Base-by-base conservation (phyloP, 1,140 invertebrate genomes). In the Drosophila ananassae region DNA sequence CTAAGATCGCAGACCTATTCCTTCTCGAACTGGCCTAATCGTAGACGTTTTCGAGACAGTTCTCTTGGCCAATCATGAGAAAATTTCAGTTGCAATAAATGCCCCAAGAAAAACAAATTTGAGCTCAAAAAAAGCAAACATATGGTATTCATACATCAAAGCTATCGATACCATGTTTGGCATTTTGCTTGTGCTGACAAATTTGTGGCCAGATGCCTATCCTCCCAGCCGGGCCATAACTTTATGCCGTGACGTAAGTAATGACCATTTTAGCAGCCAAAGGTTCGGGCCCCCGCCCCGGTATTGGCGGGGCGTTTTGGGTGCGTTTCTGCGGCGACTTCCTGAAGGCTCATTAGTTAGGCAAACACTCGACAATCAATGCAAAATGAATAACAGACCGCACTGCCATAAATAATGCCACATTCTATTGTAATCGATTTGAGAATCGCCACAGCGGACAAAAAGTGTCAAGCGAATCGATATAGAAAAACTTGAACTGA, bases 391-490 rank as follows among this genome's bases (percentile, higher is more conserved):
- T 32, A 53, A 61, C 21, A 60, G 39, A 72, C 51, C 21, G 39
- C 4, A 37, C 3, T n/a, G 34, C 53, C 48, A 73, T 74, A 75
- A 75, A 75, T 74, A 75, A 66, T 56, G 48, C 4, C 47, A 28
- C 72, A 74, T 74, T 74, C 72, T 74, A 53, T 74, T 75, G 73
- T 67, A 75, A 75, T 75, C 72, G 72, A 75, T 66, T 75, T 75
- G 54, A 58, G 55, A 47, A 58, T 67, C 54, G 50, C 41, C 5
- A 74, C 10, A 58, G 41, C 41, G 17, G 5, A 44, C 41, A 44
- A 55, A 74, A 64, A 74, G 53, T 74, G 72, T 75, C 73, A 75
- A 37, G 1, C 67, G 32, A 72, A 37, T 56, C 17, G 13, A 22
- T 22, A 12, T 22, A 12, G 3, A 59, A 74, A 57, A 74, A 75